phyloP scores from a whole-genome alignment of 92 coral and sea anemone species.

The Porites cylindrica region DNA sequence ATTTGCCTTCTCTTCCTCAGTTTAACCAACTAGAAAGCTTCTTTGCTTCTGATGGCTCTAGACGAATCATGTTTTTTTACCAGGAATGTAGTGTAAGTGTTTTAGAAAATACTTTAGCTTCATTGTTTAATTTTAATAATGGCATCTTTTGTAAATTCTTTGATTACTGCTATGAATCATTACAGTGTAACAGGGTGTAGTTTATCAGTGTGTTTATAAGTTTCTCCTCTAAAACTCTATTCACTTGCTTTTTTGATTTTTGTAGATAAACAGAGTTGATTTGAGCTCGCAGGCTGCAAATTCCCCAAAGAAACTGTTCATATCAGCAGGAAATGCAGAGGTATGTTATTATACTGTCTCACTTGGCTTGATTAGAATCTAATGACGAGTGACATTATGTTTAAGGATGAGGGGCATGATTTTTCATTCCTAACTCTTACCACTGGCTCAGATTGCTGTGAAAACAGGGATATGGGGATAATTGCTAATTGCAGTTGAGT shows the following conservation, averaged over 20 bases:
- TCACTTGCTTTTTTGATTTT: neutral
- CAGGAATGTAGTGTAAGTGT: constrained; percentile 89
- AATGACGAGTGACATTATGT: too few relatives aligned
- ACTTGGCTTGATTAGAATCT: neutral
- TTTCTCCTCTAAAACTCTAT: neutral
- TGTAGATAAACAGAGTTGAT: constrained; percentile 89
- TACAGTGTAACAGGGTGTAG: too few relatives aligned
- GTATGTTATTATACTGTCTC: constrained; percentile 31
- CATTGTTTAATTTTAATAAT: too few relatives aligned
- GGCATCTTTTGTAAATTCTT: too few relatives aligned
- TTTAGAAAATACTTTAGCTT: too few relatives aligned
- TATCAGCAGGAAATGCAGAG: constrained; percentile 88
- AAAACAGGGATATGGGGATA: too few relatives aligned
- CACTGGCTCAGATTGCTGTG: too few relatives aligned
- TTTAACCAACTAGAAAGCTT: constrained; percentile 88
- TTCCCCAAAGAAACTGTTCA: constrained; percentile 90
- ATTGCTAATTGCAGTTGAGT: too few relatives aligned
- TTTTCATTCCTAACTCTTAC: too few relatives aligned
- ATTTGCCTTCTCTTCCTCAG: constrained; percentile 35
- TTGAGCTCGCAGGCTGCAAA: constrained; percentile 92
- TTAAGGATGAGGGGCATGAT: too few relatives aligned
- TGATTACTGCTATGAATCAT: too few relatives aligned
- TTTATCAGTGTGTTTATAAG: neutral
- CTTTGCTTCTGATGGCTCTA: constrained; percentile 89
- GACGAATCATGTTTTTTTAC: constrained; percentile 83